Evolutionary conservation across 2,797 vertebrate species (phyloP).

Genomic region (Tenualosa ilisha): DNA sequence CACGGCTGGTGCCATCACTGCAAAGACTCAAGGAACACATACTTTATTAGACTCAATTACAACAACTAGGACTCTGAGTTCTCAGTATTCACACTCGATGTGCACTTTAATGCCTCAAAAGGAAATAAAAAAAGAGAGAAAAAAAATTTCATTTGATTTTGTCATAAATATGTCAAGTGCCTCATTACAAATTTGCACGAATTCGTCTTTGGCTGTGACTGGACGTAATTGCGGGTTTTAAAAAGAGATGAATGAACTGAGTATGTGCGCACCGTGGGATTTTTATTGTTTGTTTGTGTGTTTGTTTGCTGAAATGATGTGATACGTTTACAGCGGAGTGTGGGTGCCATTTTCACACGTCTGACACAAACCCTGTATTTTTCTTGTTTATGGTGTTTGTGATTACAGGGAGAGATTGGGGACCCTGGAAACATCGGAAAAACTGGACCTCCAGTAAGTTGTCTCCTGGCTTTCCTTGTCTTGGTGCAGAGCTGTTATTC

Average conservation of each 20-base stretch:
- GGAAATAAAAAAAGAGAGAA: background rate
- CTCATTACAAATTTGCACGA: slow-evolving; percentile 52
- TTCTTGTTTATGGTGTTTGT: slow-evolving; percentile 48
- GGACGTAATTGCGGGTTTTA: slow-evolving; percentile 46
- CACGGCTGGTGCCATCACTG: slow-evolving; percentile 27
- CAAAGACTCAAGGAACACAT: background rate
- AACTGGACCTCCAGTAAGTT: slow-evolving; percentile 87
- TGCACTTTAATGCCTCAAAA: background rate
- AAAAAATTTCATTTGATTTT: background rate
- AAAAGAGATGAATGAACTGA: background rate
- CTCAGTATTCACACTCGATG: background rate
- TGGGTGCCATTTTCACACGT: background rate
- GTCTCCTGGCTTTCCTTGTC: background rate
- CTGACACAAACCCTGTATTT: slow-evolving; percentile 31
- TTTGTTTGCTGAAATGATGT: background rate
- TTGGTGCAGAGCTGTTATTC: background rate
- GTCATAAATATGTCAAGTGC: slow-evolving; percentile 51
- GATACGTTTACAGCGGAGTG: background rate
- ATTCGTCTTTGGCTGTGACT: slow-evolving; percentile 50
- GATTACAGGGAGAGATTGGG: slow-evolving; percentile 89
- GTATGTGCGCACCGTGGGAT: background rate
- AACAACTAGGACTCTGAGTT: background rate
- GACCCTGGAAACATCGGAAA: slow-evolving; percentile 88
- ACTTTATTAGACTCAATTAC: background rate
- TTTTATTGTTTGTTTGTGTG: background rate